Percentiles rank a stretch among this genome's conserved stretches.
Evolutionary conservation across 2,888 invertebrate genomes (phyloP).

Genomic region (Globia sparganii): DNA sequence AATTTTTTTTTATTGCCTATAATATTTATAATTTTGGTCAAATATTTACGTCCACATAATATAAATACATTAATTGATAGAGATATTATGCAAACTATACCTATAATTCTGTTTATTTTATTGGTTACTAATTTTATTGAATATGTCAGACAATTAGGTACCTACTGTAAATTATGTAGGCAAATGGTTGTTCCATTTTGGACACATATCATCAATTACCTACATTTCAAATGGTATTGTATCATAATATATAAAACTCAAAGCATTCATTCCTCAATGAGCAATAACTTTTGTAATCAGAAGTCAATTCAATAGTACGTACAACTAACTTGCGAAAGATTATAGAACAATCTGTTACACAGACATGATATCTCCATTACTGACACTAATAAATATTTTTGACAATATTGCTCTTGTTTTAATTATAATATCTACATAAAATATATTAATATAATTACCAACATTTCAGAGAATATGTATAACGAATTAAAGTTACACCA

Average conservation of each 20-base stretch:
- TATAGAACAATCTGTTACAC: slow-evolving; percentile 47
- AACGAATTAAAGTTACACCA: slow-evolving; percentile 23
- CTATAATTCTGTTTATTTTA: slow-evolving; percentile 9
- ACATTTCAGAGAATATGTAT: slow-evolving; percentile 35
- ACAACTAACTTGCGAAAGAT: slow-evolving; percentile 2
- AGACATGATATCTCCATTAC: slow-evolving; percentile 40
- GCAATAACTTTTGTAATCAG: slow-evolving; percentile 2
- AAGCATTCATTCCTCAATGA: slow-evolving; percentile 16
- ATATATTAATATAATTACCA: slow-evolving; percentile 55
- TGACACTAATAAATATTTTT: slow-evolving; percentile 66
- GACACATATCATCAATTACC: neutral
- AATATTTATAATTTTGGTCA: slow-evolving; percentile 60
- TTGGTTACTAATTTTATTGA: slow-evolving; percentile 2
- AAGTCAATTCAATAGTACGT: slow-evolving; percentile 4
- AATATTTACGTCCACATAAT: slow-evolving; percentile 40
- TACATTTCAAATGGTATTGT: neutral
- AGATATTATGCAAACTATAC: slow-evolving; percentile 34
- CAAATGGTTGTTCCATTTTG: slow-evolving; percentile 13
- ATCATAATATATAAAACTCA: neutral
- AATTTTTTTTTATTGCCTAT: slow-evolving; percentile 37
- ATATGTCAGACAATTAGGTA: slow-evolving; percentile 4
- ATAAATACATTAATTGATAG: slow-evolving; percentile 22
- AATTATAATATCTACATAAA: slow-evolving; percentile 41
- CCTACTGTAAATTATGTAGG: neutral
- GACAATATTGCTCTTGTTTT: slow-evolving; percentile 50